Evolutionary conservation across 2,113 vertebrate genomes (phyloP).

Genomic region (Caranx melampygus): DNA sequence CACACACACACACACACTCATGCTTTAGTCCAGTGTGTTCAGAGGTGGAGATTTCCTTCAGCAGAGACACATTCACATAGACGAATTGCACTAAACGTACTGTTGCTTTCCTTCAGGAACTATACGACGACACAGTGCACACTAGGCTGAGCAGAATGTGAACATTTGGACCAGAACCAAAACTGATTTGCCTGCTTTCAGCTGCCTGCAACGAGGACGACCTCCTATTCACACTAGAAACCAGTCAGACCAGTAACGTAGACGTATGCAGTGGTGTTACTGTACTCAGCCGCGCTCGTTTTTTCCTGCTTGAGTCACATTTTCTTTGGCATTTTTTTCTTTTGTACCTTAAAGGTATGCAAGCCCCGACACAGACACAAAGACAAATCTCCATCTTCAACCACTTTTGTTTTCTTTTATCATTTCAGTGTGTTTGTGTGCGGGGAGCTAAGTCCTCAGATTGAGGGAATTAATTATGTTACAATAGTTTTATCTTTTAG

Average conservation of each 20-base stretch:
- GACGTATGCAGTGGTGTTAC: slow-evolving; percentile 32
- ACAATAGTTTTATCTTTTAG: slow-evolving; percentile 50
- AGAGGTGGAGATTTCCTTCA: slow-evolving; percentile 25
- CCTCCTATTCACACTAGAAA: slow-evolving; percentile 47
- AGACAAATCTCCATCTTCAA: slow-evolving; percentile 35
- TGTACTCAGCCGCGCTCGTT: slow-evolving; percentile 40
- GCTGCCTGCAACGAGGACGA: slow-evolving; percentile 57
- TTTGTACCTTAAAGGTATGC: slow-evolving; percentile 87
- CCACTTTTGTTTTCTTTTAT: slow-evolving; percentile 21
- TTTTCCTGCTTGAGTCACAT: slow-evolving; percentile 64
- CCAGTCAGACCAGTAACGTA: slow-evolving; percentile 34
- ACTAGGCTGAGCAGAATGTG: slow-evolving; percentile 46
- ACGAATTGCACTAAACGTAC: slow-evolving; percentile 65
- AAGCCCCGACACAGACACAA: slow-evolving; percentile 65
- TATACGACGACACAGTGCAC: background rate
- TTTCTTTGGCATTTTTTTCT: slow-evolving; percentile 74
- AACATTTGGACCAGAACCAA: slow-evolving; percentile 57
- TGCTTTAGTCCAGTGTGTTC: slow-evolving; percentile 1
- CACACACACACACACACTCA: slow-evolving; percentile 23
- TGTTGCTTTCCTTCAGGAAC: slow-evolving; percentile 54
- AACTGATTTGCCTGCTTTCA: slow-evolving; percentile 43
- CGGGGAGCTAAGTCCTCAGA: slow-evolving; percentile 81
- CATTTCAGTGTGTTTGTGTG: slow-evolving; percentile 71
- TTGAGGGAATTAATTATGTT: slow-evolving; percentile 79
- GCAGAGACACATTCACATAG: slow-evolving; percentile 37